Evolutionary conservation across 2,797 vertebrate species (phyloP), one percentile per base, ranked within the genome.

Genomic region (Avahi laniger): DNA sequence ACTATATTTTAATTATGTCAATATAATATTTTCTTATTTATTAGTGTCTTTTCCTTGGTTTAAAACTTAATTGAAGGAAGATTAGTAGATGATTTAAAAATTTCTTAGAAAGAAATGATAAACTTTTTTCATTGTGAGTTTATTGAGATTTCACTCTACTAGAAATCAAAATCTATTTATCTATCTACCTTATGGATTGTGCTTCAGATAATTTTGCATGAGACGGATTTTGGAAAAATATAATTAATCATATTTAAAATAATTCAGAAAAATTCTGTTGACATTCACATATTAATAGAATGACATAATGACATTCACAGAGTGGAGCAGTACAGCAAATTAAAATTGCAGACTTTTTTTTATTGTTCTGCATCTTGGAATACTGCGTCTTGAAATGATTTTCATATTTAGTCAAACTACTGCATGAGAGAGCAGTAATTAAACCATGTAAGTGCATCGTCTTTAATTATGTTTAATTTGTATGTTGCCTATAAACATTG

Each of bases 381-480:
- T 80, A 81, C 28, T 91, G 46, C 73, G 38, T 86, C 79, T 91
- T 95, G 79, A 96, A 97, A 89, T 95, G 94, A 96, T 82, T 96
- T 96, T 96, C 76, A 93, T 83, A 93, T 91, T 94, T 96, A 97
- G 72, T 95, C 80, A 93, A 93, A 94, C 52, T 95, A 92, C 82
- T 93, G 91, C 59, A 46, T 93, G 79, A 91, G 83, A 96, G 83
- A 96, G 38, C 48, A 87, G 79, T 96, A 94, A 98, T 95, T 97
- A 93, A 95, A 83, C 72, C 14, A 87, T 24, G 33, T 38, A 72
- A 95, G 81, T 76, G 30, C n/a, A 91, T 96, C 73, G 20, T 95
- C 83, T 97, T 97, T 97, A 94, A 96, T 97, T 96, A 96, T 96
- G 76, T 67, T 82, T 96, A 97, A 97, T 96, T 98, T 97, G 75